Conservation (phyloP, 2,797 vertebrate species). For the Danio kyathit region DNA sequence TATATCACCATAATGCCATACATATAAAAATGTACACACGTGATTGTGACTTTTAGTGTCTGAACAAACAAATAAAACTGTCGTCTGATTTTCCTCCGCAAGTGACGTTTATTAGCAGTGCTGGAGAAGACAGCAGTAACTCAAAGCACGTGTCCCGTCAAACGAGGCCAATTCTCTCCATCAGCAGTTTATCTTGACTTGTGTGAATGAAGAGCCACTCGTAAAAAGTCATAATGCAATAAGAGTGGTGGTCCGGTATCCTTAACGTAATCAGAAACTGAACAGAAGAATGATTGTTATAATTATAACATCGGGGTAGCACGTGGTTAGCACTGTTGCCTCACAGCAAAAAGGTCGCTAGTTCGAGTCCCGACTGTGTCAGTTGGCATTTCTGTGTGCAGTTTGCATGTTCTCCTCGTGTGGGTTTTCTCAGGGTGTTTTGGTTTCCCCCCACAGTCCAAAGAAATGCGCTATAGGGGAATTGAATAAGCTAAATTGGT, state of each 20-base stretch:
- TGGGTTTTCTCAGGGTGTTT: no score
- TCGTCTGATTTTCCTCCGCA: conserved; percentile 49
- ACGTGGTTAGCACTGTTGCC: no score
- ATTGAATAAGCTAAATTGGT: no score
- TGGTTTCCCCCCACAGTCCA: no score
- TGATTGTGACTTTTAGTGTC: conserved; percentile 40
- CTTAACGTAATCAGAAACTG: conserved; percentile 34
- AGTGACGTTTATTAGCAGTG: conserved; percentile 56
- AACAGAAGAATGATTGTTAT: conserved; percentile 44
- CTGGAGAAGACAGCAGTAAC: conserved; percentile 46
- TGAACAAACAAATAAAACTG: conserved; percentile 52
- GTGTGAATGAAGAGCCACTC: conserved; percentile 49
- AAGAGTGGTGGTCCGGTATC: conserved; percentile 36
- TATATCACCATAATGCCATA: conserved; percentile 45
- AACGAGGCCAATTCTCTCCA: conserved; percentile 46
- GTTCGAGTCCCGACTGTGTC: no score
- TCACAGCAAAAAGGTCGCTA: no score
- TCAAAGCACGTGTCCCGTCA: conserved; percentile 52
- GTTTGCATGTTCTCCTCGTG: no score
- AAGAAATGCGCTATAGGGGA: no score
- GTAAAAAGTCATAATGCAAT: conserved; percentile 33
- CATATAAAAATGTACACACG: background rate
- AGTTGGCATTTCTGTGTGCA: no score
- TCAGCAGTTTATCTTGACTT: conserved; percentile 25
- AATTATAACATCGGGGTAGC: no score